Base-by-base conservation (phyloP, 2,888 invertebrate genomes). In the Chorisops tibialis region DNA sequence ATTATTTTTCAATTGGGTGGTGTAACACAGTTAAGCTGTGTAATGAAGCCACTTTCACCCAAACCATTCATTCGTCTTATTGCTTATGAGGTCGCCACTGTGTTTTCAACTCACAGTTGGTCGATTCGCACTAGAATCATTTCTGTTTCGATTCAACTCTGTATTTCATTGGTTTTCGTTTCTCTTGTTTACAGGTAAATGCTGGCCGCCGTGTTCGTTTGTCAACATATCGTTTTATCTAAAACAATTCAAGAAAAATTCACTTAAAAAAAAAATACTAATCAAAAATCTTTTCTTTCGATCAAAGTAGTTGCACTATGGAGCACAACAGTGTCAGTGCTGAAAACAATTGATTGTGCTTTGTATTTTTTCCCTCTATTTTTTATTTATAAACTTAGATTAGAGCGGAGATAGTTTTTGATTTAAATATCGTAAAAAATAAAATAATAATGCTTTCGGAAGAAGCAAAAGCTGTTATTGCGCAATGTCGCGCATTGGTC, bases 401-500 rank as follows among this genome's bases (percentile, higher is more conserved):
- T 39, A 14, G 14, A 12, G 39, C 11, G 39, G 14, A 37, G 6
- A 9, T 37, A 37, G 11, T 37, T 37, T 39, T 12, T 14, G 4
- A 14, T 39, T 39, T 9, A 37, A 37, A 14, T 39, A 3, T 39
- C 14, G 14, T 5, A 14, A 3, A 39, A 14, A 39, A 39, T 39
- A 39, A 5, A 7, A 39, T 14, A 39, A 39, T 14, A 37, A 37
- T 48, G 11, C 6, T 38, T 14, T 37, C 47, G 39, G 6, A 51
- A 39, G 67, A 67, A 11, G 63, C 62, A 11, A 63, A 70, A 43
- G 64, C 71, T 59, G 65, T 73, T 35, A 69, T 67, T 39, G 63
- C 70, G 22, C 71, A 75, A 47, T 70, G 77, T 47, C 74, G 77
- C 9, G 61, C 61, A 18, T 30, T 61, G 30, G 51, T 52, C 47